These are phyloP conservation scores for Autographa pulchrina DNA, from an alignment of 2,888 invertebrate species.

Conservation along the genomic window DNA sequence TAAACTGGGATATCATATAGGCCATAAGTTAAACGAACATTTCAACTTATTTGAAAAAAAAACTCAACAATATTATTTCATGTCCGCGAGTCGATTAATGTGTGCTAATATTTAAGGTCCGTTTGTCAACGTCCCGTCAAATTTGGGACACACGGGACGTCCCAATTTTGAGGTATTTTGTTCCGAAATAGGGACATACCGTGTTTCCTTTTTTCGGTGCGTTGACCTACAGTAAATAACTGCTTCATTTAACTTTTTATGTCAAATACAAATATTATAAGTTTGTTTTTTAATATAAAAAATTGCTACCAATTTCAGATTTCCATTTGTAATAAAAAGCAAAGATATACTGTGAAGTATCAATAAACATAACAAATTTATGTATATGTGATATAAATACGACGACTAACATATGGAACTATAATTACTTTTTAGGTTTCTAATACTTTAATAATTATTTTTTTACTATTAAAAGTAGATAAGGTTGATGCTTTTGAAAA, in stretches of 20 bases:
- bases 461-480: no score
- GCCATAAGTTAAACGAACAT: slow-evolving; percentile 21
- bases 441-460: no score
- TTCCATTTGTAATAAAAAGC: no score
- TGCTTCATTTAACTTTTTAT: no score
- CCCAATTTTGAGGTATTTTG: slow-evolving; percentile 30
- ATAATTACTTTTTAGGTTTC: no score
- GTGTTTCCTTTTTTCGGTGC: slow-evolving; percentile 12
- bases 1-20: no score
- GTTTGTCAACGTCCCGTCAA: slow-evolving; percentile 30
- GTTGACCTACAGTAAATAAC: slow-evolving; percentile 8
- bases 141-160: slow-evolving; percentile 36
- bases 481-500: not conserved
- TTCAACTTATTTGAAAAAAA: slow-evolving; percentile 18
- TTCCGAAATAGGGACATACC: not conserved
- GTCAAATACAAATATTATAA: no score
- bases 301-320: not conserved
- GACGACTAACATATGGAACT: no score
- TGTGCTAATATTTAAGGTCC: slow-evolving; percentile 49
- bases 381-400: no score
- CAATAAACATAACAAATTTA: no score
- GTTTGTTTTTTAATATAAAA: no score
- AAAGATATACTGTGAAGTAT: no score
- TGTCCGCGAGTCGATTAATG: slow-evolving; percentile 35
- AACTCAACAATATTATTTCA: slow-evolving; percentile 18